Evolutionary conservation across 2,797 vertebrate genomes (phyloP), one percentile per base, ranked within the genome.

Genomic region (Brachyrhaphis roseni): DNA sequence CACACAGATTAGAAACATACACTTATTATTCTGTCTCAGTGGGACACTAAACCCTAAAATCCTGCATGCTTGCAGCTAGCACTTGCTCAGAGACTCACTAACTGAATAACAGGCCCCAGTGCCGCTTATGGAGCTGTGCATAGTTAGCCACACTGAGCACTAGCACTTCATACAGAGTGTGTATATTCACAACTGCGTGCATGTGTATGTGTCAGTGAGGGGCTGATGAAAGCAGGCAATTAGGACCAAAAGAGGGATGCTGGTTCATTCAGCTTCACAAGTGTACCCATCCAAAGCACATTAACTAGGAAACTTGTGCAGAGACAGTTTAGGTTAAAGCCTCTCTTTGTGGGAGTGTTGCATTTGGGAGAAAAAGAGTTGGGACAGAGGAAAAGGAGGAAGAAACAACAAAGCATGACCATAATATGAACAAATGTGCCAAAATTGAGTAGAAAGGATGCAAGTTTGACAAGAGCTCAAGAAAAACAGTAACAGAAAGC

Each of bases 21-120:
- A 95, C 96, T 96, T 95, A 96, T 96, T 97, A 96, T 96, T 96
- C 94, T 80, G 94, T 93, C 95, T 95, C 95, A 95, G 96, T 92
- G 95, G 95, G 95, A 95, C 87, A 84, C 94, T 96, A 95, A 96
- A 95, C 93, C 96, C 93, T 91, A 94, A 96, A 96, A 96, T 96
- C 95, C 95, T 87, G 89, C 91, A 91, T 85, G 88, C 94, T 96
- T 87, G 87, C 87, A 90, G 94, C 82, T 93, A 95, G 93, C 90
- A 93, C 89, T 94, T 88, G 85, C 88, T 90, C 92, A 88, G 94
- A 95, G 90, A 89, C 87, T 43, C 80, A 88, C 94, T 94, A 94
- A 94, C 90, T 1, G 75, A 81, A 75, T 82, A 89, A 82, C 92
- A 36, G 79, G 90, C 87, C 83, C 91, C 89, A 83, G 75, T 78